Evolutionary conservation across 2,797 vertebrate genomes (phyloP), one percentile per base, ranked within the genome.

Genomic region (Pangasius djambal): DNA sequence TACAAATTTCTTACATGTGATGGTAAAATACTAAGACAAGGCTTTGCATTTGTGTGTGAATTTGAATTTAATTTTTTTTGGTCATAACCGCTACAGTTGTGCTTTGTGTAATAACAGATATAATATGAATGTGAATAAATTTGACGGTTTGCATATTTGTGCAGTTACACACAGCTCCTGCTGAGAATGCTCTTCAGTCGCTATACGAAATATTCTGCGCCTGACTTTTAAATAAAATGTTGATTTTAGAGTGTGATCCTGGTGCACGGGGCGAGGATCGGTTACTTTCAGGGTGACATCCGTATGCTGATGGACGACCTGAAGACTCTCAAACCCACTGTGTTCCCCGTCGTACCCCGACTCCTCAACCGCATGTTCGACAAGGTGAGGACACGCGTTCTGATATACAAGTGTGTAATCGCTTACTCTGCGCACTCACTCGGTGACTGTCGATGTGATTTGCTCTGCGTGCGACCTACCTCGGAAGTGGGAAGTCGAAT

Each of bases 321-420:
- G 91, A 98, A 99, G 95, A 93, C 92, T 0, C 96, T 99, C 89
- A 96, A 96, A 83, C 99, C 99, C 25, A 99, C 99, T 0, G 28
- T 99, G 63, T 99, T 99, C 87, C 99, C 99, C 2, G 98, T 99
- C 48, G 98, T 99, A 59, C 99, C 99, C 0, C 97, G 99, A 52
- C 94, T 99, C 55, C 95, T 99, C 91, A 99, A 99, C 94, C 97
- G 99, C 88, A 99, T 99, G 98, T 99, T 98, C 92, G 99, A 99
- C 90, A 97, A 96, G 95, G 99, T 99, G 93, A 95, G 37, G 15
- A 67, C 7, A 70, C 12, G 18, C 70, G 18, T 5, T 12, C 16
- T 6, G 10, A 61, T 52, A 48, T 10, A 67, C 10, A 48, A 48
- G 44, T 48, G 16, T 72, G 37, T 37, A 12, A 20, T 8, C 50